Evolutionary conservation across 2,113 vertebrate genomes (phyloP).

Genomic region (Lophius piscatorius): DNA sequence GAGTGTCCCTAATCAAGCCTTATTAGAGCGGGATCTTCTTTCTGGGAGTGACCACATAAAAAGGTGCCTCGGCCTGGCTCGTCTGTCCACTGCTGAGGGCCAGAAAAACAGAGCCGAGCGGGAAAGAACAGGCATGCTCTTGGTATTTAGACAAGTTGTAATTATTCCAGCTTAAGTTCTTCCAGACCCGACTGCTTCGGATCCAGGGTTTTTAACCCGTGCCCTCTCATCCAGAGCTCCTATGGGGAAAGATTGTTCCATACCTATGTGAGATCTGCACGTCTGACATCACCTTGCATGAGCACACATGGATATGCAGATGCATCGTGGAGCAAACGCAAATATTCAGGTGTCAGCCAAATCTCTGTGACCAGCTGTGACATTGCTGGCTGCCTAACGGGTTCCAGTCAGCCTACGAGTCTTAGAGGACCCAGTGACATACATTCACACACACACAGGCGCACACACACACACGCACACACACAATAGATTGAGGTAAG

Average conservation of each 20-base stretch:
- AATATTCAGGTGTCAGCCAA: constrained; percentile 7
- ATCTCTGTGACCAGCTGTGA: constrained; percentile 29
- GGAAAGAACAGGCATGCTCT: constrained; percentile 33
- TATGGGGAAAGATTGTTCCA: constrained; percentile 36
- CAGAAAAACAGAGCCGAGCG: constrained; percentile 14
- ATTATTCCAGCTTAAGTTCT: constrained; percentile 69
- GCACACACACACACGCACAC: constrained; percentile 17
- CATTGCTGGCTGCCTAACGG: constrained; percentile 48
- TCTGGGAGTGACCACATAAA: constrained; percentile 59
- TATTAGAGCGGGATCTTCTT: constrained; percentile 50
- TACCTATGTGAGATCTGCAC: constrained; percentile 36
- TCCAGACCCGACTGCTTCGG: constrained; percentile 56
- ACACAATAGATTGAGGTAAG: constrained; percentile 23
- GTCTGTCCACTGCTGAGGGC: constrained; percentile 35
- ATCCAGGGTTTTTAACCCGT: constrained; percentile 53
- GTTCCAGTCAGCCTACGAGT: constrained; percentile 26
- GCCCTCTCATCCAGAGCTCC: constrained; percentile 55
- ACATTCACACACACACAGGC: constrained; percentile 9
- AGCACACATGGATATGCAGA: constrained; percentile 28
- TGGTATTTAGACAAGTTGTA: constrained; percentile 66
- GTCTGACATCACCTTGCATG: constrained; percentile 60
- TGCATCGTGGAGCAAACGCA: constrained; percentile 16
- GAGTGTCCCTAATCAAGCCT: constrained; percentile 63
- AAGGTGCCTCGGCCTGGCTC: constrained; percentile 40
- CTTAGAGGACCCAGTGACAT: constrained; percentile 27